phyloP scores from a whole-genome alignment of 2,888 invertebrate species.

The Poecilus cupreus region DNA sequence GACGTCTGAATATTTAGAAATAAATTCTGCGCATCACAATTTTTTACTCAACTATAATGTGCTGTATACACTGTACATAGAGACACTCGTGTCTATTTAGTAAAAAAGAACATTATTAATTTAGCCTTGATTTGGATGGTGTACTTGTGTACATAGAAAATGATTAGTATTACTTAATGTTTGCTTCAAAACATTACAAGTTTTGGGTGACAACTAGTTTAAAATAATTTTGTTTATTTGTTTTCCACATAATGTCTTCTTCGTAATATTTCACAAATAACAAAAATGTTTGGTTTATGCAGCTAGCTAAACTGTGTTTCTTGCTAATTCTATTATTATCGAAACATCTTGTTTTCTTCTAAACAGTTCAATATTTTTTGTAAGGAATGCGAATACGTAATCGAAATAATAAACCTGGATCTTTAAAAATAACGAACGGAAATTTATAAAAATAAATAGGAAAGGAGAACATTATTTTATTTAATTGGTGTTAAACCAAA shows the following conservation, averaged over 20 bases:
- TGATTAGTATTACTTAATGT: slow-evolving; percentile 32
- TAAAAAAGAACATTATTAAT: slow-evolving; percentile 21
- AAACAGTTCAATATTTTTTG: background rate
- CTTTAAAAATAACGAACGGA: slow-evolving; percentile 6
- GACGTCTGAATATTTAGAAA: slow-evolving; percentile 13
- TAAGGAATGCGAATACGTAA: background rate
- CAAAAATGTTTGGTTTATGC: too few relatives aligned
- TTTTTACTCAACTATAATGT: slow-evolving; percentile 29
- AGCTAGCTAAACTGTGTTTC: too few relatives aligned
- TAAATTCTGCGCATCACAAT: slow-evolving; percentile 44
- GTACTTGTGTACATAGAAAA: slow-evolving; percentile 6
- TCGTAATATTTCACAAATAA: too few relatives aligned
- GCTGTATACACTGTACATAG: background rate
- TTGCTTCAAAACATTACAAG: background rate
- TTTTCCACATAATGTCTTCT: too few relatives aligned
- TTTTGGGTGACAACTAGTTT: too few relatives aligned
- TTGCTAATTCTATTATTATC: background rate
- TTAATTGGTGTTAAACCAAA: background rate
- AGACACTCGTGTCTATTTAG: background rate
- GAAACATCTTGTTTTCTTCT: background rate
- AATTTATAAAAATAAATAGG: background rate
- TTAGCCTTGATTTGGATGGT: slow-evolving; percentile 23
- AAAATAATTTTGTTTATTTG: too few relatives aligned
- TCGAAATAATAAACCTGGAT: background rate
- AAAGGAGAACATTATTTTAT: background rate